A percentile compares a stretch with the other conserved stretches of the same genome.
Conservation (phyloP, 2,888 invertebrate genomes). For the Trachelus iudaicus region DNA sequence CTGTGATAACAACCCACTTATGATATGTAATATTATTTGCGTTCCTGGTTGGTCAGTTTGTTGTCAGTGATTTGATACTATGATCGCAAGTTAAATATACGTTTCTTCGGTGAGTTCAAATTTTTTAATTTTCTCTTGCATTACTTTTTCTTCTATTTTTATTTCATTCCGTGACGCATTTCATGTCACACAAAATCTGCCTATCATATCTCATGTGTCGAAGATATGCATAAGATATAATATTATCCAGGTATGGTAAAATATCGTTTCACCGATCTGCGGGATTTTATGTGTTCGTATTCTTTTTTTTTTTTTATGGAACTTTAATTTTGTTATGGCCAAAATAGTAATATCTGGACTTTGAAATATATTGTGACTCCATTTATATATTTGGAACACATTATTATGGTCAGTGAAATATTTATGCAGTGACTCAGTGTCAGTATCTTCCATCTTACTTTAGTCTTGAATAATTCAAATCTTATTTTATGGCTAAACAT, state of each 20-base stretch:
- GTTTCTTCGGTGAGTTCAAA: constrained; percentile 36
- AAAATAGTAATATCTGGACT: neutral
- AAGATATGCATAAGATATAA: neutral
- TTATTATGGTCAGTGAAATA: neutral
- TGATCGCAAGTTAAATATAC: constrained; percentile 29
- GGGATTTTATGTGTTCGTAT: neutral
- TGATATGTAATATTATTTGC: constrained; percentile 32
- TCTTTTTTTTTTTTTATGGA: neutral
- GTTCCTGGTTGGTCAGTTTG: constrained; percentile 31
- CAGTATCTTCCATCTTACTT: neutral
- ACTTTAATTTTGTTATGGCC: neutral
- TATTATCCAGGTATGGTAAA: neutral
- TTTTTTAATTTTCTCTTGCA: neutral
- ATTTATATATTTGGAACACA: neutral
- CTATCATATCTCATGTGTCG: neutral
- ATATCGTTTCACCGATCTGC: neutral
- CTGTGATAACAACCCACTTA: constrained; percentile 39
- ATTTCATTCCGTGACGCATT: constrained; percentile 3
- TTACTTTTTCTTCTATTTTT: constrained; percentile 1
- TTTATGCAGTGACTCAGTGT: neutral
- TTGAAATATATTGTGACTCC: neutral
- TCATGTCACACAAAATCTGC: neutral
- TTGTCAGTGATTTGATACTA: constrained; percentile 32
- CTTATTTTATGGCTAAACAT: neutral
- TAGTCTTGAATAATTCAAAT: neutral